Conservation (phyloP, 2,113 vertebrate species). For the Forbesichthys agassizii region DNA sequence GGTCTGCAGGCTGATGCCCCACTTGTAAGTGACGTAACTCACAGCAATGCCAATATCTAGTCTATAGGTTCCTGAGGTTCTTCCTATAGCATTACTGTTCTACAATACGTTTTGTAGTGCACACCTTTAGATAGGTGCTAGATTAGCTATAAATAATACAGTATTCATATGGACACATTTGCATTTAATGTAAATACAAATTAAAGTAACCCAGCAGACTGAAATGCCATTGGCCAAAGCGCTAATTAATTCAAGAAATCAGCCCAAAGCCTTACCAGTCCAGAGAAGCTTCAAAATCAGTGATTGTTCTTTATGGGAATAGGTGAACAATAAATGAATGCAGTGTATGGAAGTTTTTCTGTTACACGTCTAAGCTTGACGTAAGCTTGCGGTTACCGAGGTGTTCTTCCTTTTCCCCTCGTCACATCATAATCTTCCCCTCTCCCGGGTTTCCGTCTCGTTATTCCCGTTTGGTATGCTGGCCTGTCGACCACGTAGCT, state of each 20-base stretch:
- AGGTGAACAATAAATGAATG: background rate
- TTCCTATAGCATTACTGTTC: background rate
- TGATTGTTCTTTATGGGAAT: background rate
- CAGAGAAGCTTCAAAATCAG: background rate
- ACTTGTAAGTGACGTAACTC: background rate
- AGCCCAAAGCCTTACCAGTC: background rate
- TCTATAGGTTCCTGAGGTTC: background rate
- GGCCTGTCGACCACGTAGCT: constrained; percentile 14
- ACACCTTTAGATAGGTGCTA: background rate
- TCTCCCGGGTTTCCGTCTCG: constrained; percentile 13
- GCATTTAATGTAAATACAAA: background rate
- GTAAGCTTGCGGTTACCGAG: background rate
- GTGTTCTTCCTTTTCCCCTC: background rate
- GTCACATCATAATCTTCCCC: background rate
- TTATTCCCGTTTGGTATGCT: constrained; percentile 25
- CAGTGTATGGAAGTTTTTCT: background rate
- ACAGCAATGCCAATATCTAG: background rate
- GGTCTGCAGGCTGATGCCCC: background rate
- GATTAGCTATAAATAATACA: background rate
- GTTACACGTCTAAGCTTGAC: background rate
- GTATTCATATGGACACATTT: background rate
- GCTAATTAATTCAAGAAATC: background rate
- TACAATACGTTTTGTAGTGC: background rate
- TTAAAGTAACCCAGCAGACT: background rate
- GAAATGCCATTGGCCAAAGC: background rate